Percentiles rank a stretch among this genome's conserved stretches.
Evolutionary conservation across 2,113 vertebrate genomes (phyloP).

Genomic region (Rhabdomys dilectus): DNA sequence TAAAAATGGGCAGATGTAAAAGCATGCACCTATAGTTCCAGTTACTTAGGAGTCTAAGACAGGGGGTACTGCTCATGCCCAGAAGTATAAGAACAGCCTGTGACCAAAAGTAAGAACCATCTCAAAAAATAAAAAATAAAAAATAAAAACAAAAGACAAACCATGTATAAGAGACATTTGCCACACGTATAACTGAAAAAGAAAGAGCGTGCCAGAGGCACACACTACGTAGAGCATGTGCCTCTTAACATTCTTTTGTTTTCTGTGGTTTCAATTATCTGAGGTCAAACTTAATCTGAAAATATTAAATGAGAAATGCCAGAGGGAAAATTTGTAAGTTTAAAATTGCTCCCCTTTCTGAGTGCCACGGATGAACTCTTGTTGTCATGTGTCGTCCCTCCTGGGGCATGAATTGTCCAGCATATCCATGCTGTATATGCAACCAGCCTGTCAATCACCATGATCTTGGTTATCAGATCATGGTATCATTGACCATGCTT

Average conservation of each 20-base stretch:
- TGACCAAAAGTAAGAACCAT: background rate
- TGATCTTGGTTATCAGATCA: background rate
- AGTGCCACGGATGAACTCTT: background rate
- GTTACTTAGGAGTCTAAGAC: background rate
- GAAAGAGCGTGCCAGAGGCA: constrained; percentile 2
- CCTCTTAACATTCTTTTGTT: background rate
- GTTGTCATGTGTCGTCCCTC: no score
- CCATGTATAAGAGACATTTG: background rate
- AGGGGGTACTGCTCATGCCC: background rate
- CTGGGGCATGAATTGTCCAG: background rate
- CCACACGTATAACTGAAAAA: constrained; percentile 28
- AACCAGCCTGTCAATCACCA: background rate
- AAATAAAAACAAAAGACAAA: constrained; percentile 45
- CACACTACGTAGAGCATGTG: background rate
- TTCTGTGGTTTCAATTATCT: background rate
- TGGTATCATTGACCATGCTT: no score
- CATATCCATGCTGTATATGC: background rate
- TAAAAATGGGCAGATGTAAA: constrained; percentile 47
- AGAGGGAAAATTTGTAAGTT: background rate
- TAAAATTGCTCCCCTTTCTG: background rate
- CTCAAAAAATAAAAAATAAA: no score
- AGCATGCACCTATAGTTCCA: background rate
- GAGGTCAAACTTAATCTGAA: background rate
- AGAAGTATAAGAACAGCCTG: background rate
- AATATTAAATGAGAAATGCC: background rate